Evolutionary conservation across 2,888 invertebrate genomes (phyloP).

Genomic region (Apocheima hispidaria): DNA sequence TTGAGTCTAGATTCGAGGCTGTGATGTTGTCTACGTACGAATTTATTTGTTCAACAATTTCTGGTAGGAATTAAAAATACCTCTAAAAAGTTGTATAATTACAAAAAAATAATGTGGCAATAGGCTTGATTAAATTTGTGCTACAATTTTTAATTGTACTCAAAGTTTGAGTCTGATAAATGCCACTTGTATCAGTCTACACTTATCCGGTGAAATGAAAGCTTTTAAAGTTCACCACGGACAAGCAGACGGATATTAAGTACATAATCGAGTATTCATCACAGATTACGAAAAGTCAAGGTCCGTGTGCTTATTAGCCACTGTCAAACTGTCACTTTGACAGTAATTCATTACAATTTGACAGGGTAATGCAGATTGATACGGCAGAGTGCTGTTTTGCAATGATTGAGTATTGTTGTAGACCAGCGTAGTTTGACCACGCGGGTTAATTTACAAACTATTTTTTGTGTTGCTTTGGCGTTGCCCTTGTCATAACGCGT

Average conservation of each 20-base stretch:
- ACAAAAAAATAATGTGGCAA: too few species aligned
- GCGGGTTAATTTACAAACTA: slow-evolving; percentile 19
- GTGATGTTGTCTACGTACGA: too few species aligned
- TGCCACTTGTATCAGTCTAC: slow-evolving; percentile 4
- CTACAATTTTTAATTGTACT: too few species aligned
- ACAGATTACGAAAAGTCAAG: slow-evolving; percentile 35
- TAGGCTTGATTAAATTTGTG: too few species aligned
- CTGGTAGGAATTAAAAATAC: too few species aligned
- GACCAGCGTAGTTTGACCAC: slow-evolving; percentile 14
- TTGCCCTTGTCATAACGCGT: too few species aligned
- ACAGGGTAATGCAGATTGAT: slow-evolving; percentile 32
- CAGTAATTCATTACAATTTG: slow-evolving; percentile 37
- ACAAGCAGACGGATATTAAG: neutral
- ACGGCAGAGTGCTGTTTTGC: slow-evolving; percentile 6
- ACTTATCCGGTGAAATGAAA: slow-evolving; percentile 6
- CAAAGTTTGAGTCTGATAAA: neutral
- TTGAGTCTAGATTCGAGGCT: too few species aligned
- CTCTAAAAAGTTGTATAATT: too few species aligned
- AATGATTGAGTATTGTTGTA: slow-evolving; percentile 31
- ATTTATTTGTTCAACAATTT: too few species aligned
- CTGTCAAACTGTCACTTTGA: slow-evolving; percentile 39
- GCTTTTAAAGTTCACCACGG: slow-evolving; percentile 6
- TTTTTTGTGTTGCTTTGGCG: neutral
- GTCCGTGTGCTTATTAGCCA: slow-evolving; percentile 23
- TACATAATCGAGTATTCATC: neutral